Conservation (phyloP, 53 echinoderm and acorn worm species). For the Arbacia lixula region DNA sequence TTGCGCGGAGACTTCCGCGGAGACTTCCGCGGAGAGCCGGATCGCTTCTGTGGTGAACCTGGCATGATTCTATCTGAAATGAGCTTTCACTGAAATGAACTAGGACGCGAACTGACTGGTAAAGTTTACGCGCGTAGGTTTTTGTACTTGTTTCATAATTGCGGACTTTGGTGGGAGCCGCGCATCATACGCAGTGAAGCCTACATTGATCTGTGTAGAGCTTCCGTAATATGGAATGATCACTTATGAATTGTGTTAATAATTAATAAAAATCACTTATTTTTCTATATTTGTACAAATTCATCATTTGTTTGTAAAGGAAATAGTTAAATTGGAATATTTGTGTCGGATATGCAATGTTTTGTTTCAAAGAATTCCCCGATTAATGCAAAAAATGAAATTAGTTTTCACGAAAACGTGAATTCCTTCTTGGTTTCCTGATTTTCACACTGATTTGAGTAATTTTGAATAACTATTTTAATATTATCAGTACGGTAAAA, state of each 20-base stretch:
- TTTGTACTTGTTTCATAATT: slow-evolving; percentile 15
- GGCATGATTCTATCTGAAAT: too few species aligned
- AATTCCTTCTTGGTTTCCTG: too few species aligned
- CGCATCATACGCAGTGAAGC: not conserved
- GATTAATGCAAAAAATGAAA: too few species aligned
- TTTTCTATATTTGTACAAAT: not conserved
- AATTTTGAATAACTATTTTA: too few species aligned
- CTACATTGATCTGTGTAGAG: too few species aligned
- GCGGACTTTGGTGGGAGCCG: slow-evolving; percentile 28
- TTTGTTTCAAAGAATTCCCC: too few species aligned
- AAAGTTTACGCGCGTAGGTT: not conserved
- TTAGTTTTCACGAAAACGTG: too few species aligned
- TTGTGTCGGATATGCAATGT: too few species aligned
- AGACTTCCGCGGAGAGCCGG: slow-evolving; percentile 41
- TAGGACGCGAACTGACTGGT: slow-evolving; percentile 12
- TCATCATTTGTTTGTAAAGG: not conserved
- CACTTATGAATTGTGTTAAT: slow-evolving; percentile 21
- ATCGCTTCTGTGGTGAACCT: slow-evolving; percentile 38
- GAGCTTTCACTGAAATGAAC: too few species aligned
- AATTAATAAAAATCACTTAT: not conserved
- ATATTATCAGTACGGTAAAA: too few species aligned
- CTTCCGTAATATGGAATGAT: slow-evolving; percentile 7
- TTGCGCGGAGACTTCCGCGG: not conserved
- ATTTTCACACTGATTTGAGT: too few species aligned
- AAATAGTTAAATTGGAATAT: not conserved